A percentile compares a stretch with the other conserved stretches of the same genome.
Evolutionary conservation across 2,797 vertebrate species (phyloP).

Genomic region (Gymnoscopelus microlampas): DNA sequence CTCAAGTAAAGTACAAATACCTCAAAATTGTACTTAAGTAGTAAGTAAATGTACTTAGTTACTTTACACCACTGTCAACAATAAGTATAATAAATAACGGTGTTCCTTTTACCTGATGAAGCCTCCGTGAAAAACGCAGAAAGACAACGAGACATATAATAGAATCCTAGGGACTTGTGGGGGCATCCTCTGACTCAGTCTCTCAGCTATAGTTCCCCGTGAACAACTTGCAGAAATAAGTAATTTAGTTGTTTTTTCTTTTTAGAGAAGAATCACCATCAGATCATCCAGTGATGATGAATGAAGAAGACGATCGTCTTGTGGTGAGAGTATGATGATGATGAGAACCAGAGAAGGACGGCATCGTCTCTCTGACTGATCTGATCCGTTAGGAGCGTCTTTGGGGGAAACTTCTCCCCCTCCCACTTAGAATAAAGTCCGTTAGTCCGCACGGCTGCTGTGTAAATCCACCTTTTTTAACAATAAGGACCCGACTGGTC

Average conservation of each 20-base stretch:
- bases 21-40: too few species aligned
- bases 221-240: slow-evolving; percentile 69
- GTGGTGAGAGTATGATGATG: too few species aligned
- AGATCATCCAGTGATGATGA: too few species aligned
- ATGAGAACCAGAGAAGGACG: slow-evolving; percentile 55
- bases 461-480: slow-evolving; percentile 60
- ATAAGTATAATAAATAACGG: too few species aligned
- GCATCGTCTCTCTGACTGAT: slow-evolving; percentile 77
- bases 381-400: slow-evolving; percentile 58
- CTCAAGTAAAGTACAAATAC: too few species aligned
- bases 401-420: slow-evolving; percentile 78
- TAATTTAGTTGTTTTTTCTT: too few species aligned
- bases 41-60: too few species aligned
- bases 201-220: slow-evolving; percentile 49
- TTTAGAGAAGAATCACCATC: too few species aligned
- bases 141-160: slow-evolving; percentile 79
- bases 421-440: slow-evolving; percentile 62
- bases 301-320: too few species aligned
- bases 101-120: slow-evolving; percentile 80
- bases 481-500: slow-evolving; percentile 36
- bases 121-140: slow-evolving; percentile 81
- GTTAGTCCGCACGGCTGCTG: slow-evolving; percentile 45
- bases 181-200: slow-evolving; percentile 82
- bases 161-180: slow-evolving; percentile 82
- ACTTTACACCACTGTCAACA: too few species aligned